A percentile compares a stretch with the other conserved stretches of the same genome.
Evolutionary conservation across 2,797 vertebrate genomes (phyloP).

Genomic region (Molossus alvarezi): DNA sequence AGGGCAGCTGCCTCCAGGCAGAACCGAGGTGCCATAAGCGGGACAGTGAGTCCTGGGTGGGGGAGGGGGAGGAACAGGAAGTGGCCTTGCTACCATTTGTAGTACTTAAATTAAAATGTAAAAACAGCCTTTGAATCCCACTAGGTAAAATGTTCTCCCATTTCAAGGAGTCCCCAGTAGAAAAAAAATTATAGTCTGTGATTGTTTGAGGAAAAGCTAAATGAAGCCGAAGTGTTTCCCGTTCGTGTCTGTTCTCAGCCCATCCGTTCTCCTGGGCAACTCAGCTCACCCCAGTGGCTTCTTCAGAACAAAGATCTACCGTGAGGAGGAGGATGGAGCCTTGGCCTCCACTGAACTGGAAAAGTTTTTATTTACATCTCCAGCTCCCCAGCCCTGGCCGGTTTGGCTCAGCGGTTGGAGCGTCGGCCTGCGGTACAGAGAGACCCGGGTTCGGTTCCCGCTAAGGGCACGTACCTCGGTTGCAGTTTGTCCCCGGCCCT

Average conservation of each 20-base stretch:
- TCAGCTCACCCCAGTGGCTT: not conserved
- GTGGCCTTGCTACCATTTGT: not conserved
- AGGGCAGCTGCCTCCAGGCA: not conserved
- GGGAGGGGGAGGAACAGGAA: not conserved
- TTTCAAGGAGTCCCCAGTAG: not conserved
- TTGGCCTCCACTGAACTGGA: not conserved
- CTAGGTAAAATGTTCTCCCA: not conserved
- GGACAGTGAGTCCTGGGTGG: not conserved
- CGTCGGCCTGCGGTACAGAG: too few relatives aligned
- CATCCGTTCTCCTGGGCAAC: not conserved
- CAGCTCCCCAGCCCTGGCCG: not conserved
- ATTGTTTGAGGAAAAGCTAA: constrained; percentile 34
- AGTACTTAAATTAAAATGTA: not conserved
- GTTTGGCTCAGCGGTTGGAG: too few relatives aligned
- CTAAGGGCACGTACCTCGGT: too few relatives aligned
- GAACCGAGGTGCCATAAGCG: not conserved
- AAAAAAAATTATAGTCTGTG: not conserved
- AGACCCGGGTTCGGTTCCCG: too few relatives aligned
- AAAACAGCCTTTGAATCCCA: not conserved
- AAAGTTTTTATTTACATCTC: not conserved
- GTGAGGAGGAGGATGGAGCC: not conserved
- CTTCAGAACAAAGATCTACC: constrained; percentile 1
- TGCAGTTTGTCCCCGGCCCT: too few relatives aligned
- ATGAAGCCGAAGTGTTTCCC: not conserved
- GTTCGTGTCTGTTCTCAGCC: not conserved